Evolutionary conservation across 2,888 invertebrate genomes (phyloP).

Genomic region (Cryptocephalus primarius): DNA sequence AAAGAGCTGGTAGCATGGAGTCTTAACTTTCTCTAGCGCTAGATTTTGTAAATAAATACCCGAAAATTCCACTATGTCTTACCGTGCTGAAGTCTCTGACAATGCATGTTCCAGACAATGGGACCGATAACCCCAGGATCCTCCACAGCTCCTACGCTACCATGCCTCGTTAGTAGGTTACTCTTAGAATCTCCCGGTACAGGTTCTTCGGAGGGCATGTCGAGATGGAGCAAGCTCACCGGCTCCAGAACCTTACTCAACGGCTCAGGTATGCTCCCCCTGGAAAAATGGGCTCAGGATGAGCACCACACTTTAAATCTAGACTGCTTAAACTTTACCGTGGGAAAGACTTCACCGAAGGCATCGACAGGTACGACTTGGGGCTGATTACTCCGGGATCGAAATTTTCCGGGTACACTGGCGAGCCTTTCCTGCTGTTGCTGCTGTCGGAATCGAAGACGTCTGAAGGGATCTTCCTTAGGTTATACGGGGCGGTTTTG

Average conservation of each 20-base stretch:
- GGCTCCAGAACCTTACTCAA: slow-evolving; percentile 69
- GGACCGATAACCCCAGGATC: slow-evolving; percentile 80
- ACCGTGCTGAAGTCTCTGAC: slow-evolving; percentile 54
- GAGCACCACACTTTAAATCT: background rate
- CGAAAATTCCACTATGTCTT: slow-evolving; percentile 7
- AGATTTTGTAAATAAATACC: too few relatives aligned
- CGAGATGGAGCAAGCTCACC: slow-evolving; percentile 61
- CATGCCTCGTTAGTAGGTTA: slow-evolving; percentile 44
- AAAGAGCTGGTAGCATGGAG: too few relatives aligned
- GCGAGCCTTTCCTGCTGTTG: slow-evolving; percentile 24
- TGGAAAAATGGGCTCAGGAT: slow-evolving; percentile 21
- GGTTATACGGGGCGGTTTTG: slow-evolving; percentile 29
- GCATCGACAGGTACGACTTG: slow-evolving; percentile 77
- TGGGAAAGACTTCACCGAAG: slow-evolving; percentile 75
- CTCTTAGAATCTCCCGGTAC: slow-evolving; percentile 9
- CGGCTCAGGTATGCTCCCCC: slow-evolving; percentile 65
- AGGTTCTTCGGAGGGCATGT: slow-evolving; percentile 37
- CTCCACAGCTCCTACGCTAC: slow-evolving; percentile 55
- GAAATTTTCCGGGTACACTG: slow-evolving; percentile 24
- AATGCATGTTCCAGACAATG: slow-evolving; percentile 71
- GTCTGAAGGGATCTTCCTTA: slow-evolving; percentile 20
- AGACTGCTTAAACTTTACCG: slow-evolving; percentile 36
- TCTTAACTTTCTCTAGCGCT: too few relatives aligned
- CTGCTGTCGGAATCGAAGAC: slow-evolving; percentile 30
- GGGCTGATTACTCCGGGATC: slow-evolving; percentile 39